These are phyloP conservation scores for Rhagologus leucostigma DNA, from an alignment of 2,113 vertebrate genomes.

Conservation along the genomic window DNA sequence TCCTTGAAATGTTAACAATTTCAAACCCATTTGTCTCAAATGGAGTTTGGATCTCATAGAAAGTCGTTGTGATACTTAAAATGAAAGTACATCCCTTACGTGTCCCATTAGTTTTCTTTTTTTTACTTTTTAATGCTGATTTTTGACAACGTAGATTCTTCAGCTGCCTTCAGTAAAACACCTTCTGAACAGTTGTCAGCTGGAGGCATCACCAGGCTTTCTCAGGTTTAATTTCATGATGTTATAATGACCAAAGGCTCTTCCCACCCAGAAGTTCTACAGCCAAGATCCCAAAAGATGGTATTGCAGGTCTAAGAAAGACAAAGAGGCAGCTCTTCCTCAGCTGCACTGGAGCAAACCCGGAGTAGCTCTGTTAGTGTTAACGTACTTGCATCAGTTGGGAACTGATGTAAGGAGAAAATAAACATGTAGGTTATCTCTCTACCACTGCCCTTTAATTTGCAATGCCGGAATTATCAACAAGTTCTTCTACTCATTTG, in stretches of 20 bases:
- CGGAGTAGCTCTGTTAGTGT: background rate
- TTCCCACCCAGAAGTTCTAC: background rate
- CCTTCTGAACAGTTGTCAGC: background rate
- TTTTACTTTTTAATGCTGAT: background rate
- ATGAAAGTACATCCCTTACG: background rate
- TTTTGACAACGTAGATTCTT: background rate
- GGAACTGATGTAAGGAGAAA: background rate
- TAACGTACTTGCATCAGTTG: background rate
- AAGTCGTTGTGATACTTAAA: background rate
- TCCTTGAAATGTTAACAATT: background rate
- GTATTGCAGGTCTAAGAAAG: background rate
- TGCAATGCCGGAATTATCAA: background rate
- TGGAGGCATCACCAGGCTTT: background rate
- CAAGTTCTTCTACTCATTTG: background rate
- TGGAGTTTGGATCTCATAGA: background rate
- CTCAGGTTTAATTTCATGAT: background rate
- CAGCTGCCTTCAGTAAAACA: background rate
- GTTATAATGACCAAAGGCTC: background rate
- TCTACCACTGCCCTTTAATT: background rate
- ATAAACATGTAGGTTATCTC: background rate
- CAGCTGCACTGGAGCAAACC: background rate
- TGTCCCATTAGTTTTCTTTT: background rate
- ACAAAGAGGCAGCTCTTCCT: background rate
- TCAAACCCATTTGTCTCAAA: background rate
- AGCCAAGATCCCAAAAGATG: background rate